Conservation (phyloP, 2,797 vertebrate genomes). For the Hafferia zeledoni region DNA sequence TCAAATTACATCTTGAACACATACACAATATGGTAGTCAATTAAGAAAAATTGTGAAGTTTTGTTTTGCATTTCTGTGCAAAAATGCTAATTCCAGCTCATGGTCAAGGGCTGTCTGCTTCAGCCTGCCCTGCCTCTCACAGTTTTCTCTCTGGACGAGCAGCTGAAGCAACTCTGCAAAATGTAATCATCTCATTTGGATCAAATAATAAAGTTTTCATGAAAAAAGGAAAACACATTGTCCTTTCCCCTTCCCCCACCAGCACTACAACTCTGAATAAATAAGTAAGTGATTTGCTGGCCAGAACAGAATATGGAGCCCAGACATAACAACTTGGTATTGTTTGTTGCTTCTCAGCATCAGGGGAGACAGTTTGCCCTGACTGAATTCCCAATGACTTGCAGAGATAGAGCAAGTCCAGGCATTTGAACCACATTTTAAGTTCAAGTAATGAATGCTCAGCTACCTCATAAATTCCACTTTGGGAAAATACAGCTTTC, state of each 20-base stretch:
- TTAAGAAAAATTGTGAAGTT: not conserved
- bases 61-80: not conserved
- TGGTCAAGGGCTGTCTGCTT: not conserved
- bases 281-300: not conserved
- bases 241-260: not conserved
- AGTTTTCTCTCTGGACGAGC: not conserved
- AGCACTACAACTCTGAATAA: not conserved
- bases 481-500: not conserved
- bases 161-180: not conserved
- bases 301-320: not conserved
- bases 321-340: not conserved
- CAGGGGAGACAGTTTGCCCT: not conserved
- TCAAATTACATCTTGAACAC: not conserved
- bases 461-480: not conserved
- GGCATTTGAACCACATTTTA: not conserved
- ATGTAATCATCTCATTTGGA: not conserved
- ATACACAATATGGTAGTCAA: not conserved
- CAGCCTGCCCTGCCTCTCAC: not conserved
- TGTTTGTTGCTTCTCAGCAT: not conserved
- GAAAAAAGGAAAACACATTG: not conserved
- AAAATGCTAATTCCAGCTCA: not conserved
- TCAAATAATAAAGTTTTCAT: not conserved
- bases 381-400: not conserved
- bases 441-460: not conserved
- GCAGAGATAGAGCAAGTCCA: not conserved